Evolutionary conservation across 2,888 invertebrate species (phyloP), one percentile per base, ranked within the genome.

Genomic region (Marasmarcha lunaedactyla): DNA sequence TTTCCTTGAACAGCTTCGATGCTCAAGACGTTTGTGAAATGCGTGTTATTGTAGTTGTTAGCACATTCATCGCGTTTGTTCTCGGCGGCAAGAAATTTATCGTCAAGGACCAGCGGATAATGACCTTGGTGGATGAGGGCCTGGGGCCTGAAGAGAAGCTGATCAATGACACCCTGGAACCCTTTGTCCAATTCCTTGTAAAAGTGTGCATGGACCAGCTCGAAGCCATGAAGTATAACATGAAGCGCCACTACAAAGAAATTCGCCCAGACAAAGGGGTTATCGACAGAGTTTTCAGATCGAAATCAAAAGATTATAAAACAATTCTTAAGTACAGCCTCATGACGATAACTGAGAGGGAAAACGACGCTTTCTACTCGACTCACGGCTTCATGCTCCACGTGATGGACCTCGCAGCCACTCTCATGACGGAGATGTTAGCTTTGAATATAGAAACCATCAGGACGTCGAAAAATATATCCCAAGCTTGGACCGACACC

Each of bases 341-440:
- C 3, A 53, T 50, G 37, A 52, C 42, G 25, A 50, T 58, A 12
- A 7, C 20, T 7, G 20, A 20, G 20, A 43, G 51, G 2, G 42
- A 49, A 2, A 40, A 42, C 0, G 48, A 48, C 7, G 39, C 47
- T n/a, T 48, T 53, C 13, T 54, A 55, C 14, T 38, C 44, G 1
- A 52, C 57, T 2, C 52, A 55, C 13, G 50, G 58, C 35, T 59
- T 59, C 26, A 55, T 62, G 55, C 43, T 66, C 12, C 57, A 60
- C 38, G 55, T 68, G 25, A 53, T 61, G 39, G 63, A 69, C 36
- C 42, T 60, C 1, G 63, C 70, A 1, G 64, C 61, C 45, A 49
- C 44, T n/a, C 45, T 66, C 33, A 25, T 68, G 3, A 51, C 57
- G 40, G 53, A 54, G 33, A 47, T 61, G 20, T 5, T 20, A 3